phyloP scores from a whole-genome alignment of 2,797 vertebrate genomes.

The Muscicapa striata region DNA sequence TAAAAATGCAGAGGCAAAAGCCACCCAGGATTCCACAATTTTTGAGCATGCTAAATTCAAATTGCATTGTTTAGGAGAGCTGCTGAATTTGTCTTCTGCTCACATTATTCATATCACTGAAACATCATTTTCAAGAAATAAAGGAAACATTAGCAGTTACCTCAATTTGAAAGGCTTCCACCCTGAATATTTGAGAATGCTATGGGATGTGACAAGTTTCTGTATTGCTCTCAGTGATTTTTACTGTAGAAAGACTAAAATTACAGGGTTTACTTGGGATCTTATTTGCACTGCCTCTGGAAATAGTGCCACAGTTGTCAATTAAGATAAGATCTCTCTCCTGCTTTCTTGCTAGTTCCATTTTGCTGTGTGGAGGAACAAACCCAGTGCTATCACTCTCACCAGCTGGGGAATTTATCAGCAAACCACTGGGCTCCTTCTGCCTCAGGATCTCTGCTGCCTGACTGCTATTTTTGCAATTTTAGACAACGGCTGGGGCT shows the following conservation, averaged over 20 bases:
- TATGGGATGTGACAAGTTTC: slow-evolving; percentile 12
- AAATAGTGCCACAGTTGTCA: not conserved
- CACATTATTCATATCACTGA: not conserved
- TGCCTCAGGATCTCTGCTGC: not conserved
- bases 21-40: not conserved
- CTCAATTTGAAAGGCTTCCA: not conserved
- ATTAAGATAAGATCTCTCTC: not conserved
- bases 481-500: not conserved
- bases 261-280: not conserved
- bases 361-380: not conserved
- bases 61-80: not conserved
- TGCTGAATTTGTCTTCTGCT: not conserved
- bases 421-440: not conserved
- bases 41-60: not conserved
- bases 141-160: not conserved
- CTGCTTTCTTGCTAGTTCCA: not conserved
- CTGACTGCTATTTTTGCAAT: not conserved
- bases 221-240: not conserved
- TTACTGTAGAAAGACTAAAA: slow-evolving; percentile 23
- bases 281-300: slow-evolving; percentile 2
- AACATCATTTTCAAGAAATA: not conserved
- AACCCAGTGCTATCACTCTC: not conserved
- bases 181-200: not conserved
- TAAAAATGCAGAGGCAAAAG: not conserved
- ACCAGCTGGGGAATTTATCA: not conserved